Evolutionary conservation across 2,888 invertebrate genomes (phyloP).

Genomic region (Macrophya annulata): DNA sequence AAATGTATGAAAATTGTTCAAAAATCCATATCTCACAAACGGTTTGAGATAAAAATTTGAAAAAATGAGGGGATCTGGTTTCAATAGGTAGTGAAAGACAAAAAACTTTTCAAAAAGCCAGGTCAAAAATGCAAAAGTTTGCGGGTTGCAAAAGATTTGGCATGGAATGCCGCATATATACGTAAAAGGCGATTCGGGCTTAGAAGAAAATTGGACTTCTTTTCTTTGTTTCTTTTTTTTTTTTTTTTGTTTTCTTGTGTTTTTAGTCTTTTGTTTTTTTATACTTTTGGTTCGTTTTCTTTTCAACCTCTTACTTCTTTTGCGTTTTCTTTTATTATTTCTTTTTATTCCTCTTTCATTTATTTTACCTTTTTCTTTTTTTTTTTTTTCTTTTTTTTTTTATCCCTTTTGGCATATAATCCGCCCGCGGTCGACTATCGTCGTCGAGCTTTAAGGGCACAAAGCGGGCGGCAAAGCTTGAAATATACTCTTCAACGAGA

Average conservation of each 20-base stretch:
- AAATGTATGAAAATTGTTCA: too few species aligned
- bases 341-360: background rate
- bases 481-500: slow-evolving; percentile 59
- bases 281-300: slow-evolving; percentile 56
- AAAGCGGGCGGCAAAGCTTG: slow-evolving; percentile 64
- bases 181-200: background rate
- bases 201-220: background rate
- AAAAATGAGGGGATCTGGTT: too few species aligned
- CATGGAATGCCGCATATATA: background rate
- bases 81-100: too few species aligned
- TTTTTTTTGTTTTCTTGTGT: slow-evolving; percentile 41
- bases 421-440: slow-evolving; percentile 44
- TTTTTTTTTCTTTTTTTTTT: slow-evolving; percentile 46
- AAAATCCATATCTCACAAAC: too few species aligned
- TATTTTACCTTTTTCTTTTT: slow-evolving; percentile 45
- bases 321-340: background rate
- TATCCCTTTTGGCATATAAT: slow-evolving; percentile 61
- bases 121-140: too few species aligned
- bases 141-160: too few species aligned
- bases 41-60: too few species aligned
- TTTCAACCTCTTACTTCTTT: slow-evolving; percentile 41
- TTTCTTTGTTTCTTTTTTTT: background rate
- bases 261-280: slow-evolving; percentile 40
- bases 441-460: slow-evolving; percentile 62
- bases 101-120: too few species aligned